Evolutionary conservation across 1,140 invertebrate species (phyloP), one percentile per base, ranked within the genome.

Genomic region (Euura saliciscinereae): DNA sequence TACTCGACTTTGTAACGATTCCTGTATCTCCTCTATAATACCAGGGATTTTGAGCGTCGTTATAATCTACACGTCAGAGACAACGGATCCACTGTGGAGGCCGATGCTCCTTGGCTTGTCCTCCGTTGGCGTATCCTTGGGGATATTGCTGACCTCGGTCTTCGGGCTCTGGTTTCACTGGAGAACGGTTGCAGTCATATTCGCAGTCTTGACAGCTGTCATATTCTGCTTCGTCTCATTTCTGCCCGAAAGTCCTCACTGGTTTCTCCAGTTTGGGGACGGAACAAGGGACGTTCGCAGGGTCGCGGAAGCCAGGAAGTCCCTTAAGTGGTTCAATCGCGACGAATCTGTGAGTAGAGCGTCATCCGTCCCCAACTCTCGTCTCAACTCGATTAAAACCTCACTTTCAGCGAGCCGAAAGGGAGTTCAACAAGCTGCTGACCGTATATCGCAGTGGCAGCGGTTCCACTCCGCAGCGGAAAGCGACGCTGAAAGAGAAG

Each of bases 171-270:
- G 84, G 75, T 75, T 90, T 7, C 73, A 83, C 3, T 91, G 90
- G 89, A 78, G 84, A 5, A 79, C 79, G 13, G 86, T 89, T 73
- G 82, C 88, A 5, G 78, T 88, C 11, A 75, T 87, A 11, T 89
- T 88, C 73, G 79, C 85, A 43, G 74, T 79, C 3, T 71, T 90
- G 3, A 75, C 83, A 43, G 70, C 82, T 13, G 68, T 78, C 0
- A 83, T 84, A 4, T 84, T 89, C 6, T 59, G 84, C 44, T 44
- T 78, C 1, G 73, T 89, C 4, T 81, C 84, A 13, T 81, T 86
- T n/a, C 74, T 90, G 28, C 90, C 90, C 10, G 90, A 92, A 80
- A 90, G 89, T 70, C 91, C 91, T 0, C 84, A 89, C 73, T 92
- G 91, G 91, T 79, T 89, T 4, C 72, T 85, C 1, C 84, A 78